phyloP scores from a whole-genome alignment of 2,113 vertebrate species.

The Urocitellus parryii region DNA sequence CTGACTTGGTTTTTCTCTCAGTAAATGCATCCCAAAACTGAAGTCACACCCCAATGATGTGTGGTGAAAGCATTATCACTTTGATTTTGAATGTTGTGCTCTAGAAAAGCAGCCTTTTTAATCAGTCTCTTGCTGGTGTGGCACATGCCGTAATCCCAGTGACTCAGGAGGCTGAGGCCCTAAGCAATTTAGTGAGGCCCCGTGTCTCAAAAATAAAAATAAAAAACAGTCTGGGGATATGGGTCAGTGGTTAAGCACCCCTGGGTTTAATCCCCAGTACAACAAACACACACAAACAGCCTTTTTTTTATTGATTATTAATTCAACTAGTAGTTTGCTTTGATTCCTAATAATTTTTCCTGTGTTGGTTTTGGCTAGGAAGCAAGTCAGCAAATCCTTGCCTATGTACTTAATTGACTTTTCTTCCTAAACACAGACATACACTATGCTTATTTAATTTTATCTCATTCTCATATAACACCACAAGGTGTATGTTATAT shows the following conservation, averaged over 20 bases:
- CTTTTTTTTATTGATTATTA: conserved; percentile 35
- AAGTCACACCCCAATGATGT: not conserved
- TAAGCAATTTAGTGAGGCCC: too few relatives aligned
- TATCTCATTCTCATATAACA: not conserved
- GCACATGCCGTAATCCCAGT: too few relatives aligned
- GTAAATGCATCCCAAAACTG: not conserved
- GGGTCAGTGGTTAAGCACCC: not conserved
- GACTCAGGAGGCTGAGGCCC: too few relatives aligned
- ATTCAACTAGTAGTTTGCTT: conserved; percentile 6
- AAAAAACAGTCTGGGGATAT: not conserved
- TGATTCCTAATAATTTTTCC: not conserved
- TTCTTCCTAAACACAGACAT: not conserved
- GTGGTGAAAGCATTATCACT: not conserved
- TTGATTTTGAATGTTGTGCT: not conserved
- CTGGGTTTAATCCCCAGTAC: not conserved
- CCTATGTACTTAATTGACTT: not conserved
- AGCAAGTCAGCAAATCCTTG: not conserved
- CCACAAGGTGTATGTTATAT: not conserved
- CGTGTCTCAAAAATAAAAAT: too few relatives aligned
- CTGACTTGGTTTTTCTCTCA: conserved; percentile 8
- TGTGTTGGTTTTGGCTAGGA: not conserved
- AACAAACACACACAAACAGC: not conserved
- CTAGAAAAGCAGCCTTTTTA: not conserved
- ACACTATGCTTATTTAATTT: not conserved
- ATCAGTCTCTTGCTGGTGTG: not conserved